Evolutionary conservation across 1,140 invertebrate genomes (phyloP).

Genomic region (Harpegnathos saltator): DNA sequence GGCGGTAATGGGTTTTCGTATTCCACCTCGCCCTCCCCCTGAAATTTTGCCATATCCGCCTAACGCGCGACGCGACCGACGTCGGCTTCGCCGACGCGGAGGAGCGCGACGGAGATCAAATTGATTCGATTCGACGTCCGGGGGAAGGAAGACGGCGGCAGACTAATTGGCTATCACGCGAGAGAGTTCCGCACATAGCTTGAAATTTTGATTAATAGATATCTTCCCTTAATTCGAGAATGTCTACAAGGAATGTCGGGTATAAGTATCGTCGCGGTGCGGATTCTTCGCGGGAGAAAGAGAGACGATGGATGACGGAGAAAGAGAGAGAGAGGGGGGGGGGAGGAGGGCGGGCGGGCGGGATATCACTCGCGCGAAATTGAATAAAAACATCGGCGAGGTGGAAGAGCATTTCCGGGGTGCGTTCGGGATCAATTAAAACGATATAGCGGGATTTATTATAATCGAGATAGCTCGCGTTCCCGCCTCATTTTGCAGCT

Average conservation of each 20-base stretch:
- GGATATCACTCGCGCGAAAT: too few species aligned
- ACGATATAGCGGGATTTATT: too few species aligned
- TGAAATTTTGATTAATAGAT: conserved; percentile 61
- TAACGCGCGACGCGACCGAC: conserved; percentile 41
- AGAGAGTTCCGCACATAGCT: conserved; percentile 48
- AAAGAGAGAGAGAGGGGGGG: too few species aligned
- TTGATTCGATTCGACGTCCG: conserved; percentile 53
- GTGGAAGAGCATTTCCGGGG: too few species aligned
- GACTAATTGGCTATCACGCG: conserved; percentile 60
- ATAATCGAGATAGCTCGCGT: too few species aligned
- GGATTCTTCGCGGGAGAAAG: background rate
- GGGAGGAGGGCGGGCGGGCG: too few species aligned
- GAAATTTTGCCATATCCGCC: conserved; percentile 61
- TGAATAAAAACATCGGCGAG: too few species aligned
- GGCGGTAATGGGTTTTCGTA: conserved; percentile 59
- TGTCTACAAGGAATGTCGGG: conserved; percentile 7
- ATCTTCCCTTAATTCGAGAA: conserved; percentile 17
- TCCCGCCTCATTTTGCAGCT: too few species aligned
- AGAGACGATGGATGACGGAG: too few species aligned
- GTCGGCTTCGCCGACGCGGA: conserved; percentile 30
- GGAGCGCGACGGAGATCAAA: conserved; percentile 49
- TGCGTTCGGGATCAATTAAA: too few species aligned
- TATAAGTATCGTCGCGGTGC: conserved; percentile 2
- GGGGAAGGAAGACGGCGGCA: conserved; percentile 15
- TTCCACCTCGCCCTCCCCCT: too few species aligned